Evolutionary conservation across 1,140 invertebrate species (phyloP), one percentile per base, ranked within the genome.

Genomic region (Drosophila bocqueti): DNA sequence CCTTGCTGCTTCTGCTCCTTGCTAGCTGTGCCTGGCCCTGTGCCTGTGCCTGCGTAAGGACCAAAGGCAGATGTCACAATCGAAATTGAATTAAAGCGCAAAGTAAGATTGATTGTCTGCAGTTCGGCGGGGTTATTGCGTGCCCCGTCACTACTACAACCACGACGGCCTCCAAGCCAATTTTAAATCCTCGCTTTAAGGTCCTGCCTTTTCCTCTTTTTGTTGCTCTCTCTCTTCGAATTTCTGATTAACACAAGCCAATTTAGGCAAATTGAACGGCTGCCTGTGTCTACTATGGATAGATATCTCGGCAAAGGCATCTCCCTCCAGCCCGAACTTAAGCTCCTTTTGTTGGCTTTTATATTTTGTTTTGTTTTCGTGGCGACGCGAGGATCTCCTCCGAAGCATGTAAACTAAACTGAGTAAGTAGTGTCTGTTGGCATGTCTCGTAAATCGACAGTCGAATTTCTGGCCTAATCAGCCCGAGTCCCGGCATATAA

Each of bases 61-160:
- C 81, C 86, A 82, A 85, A 90, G 85, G 85, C 85, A 90, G 85
- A 90, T 90, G 85, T 90, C 85, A 90, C 85, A 90, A 90, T 90
- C 86, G 85, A 90, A 90, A 90, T 90, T 90, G 85, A 90, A 90
- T 90, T 90, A 90, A 90, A 90, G 85, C 85, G 86, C 85, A 90
- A 90, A 90, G 85, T 91, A 90, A 90, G 85, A 90, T 90, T 90
- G 85, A 90, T 90, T 90, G 85, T 90, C 85, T 90, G 85, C 76
- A 90, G 85, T 90, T 90, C 85, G 82, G 67, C 54, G 82, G 81
- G 85, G 85, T 90, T 90, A 90, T 85, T 89, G 85, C 85, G 86
- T 89, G 84, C 84, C 77, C 54, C 58, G 65, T 54, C 60, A 62
- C 49, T 18, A 40, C 54, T 26, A 26, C 54, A 16, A 40, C 54